Evolutionary conservation across 2,888 invertebrate species (phyloP).

Genomic region (Parnassius orleans): DNA sequence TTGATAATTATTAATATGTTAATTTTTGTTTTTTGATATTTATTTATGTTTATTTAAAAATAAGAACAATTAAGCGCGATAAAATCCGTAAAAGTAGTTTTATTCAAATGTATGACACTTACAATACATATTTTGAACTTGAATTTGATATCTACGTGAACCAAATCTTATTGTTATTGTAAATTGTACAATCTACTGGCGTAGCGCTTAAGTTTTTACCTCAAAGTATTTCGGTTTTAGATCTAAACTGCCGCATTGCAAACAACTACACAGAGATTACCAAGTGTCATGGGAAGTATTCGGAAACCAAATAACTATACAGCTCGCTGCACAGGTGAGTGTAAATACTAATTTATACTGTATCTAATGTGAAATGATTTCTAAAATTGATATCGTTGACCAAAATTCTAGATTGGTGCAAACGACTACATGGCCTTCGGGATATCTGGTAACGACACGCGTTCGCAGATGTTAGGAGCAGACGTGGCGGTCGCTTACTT

Average conservation of each 20-base stretch:
- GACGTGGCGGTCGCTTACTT: slow-evolving; percentile 91
- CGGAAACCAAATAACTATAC: slow-evolving; percentile 92
- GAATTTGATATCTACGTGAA: too few relatives aligned
- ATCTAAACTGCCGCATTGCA: slow-evolving; percentile 88
- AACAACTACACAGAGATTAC: slow-evolving; percentile 90
- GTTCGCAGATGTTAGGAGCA: slow-evolving; percentile 90
- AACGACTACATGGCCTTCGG: slow-evolving; percentile 95
- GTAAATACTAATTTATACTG: not conserved
- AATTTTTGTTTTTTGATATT: too few relatives aligned
- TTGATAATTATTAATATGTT: too few relatives aligned
- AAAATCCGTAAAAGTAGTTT: too few relatives aligned
- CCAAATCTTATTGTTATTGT: too few relatives aligned
- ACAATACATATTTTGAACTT: too few relatives aligned
- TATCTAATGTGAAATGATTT: too few relatives aligned
- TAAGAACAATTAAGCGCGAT: too few relatives aligned
- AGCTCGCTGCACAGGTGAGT: slow-evolving; percentile 87
- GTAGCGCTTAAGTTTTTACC: too few relatives aligned
- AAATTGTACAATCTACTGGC: too few relatives aligned
- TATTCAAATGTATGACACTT: too few relatives aligned
- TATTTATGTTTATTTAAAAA: too few relatives aligned
- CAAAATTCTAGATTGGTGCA: slow-evolving; percentile 67
- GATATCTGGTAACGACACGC: slow-evolving; percentile 86
- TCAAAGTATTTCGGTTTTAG: slow-evolving; percentile 43
- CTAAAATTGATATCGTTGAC: not conserved
- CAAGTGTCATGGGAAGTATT: slow-evolving; percentile 95